Percentiles rank a stretch among this genome's conserved stretches.
Evolutionary conservation across 2,797 vertebrate genomes (phyloP).

Genomic region (Catostomus latipinnis): DNA sequence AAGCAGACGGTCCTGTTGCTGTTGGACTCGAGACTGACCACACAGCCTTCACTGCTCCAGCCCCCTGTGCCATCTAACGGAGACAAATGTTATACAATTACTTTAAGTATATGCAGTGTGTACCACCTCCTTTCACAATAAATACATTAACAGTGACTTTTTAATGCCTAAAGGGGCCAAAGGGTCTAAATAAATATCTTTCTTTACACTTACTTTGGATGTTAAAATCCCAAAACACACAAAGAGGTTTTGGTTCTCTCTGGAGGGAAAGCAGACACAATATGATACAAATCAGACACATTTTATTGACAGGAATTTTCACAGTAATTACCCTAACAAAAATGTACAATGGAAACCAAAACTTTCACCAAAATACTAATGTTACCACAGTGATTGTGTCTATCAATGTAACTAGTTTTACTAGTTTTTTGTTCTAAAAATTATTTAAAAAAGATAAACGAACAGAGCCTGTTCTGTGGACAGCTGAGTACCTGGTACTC

Average conservation of each 20-base stretch:
- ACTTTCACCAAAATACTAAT: neutral
- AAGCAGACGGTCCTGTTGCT: constrained; percentile 85
- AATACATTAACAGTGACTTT: neutral
- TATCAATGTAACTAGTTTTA: neutral
- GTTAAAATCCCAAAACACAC: constrained; percentile 94
- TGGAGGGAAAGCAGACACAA: constrained; percentile 58
- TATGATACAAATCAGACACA: constrained; percentile 3
- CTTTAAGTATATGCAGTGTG: neutral
- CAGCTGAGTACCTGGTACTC: constrained; percentile 75
- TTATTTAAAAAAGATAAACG: no score
- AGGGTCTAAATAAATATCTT: constrained; percentile 1
- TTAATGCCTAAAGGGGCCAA: constrained; percentile 3
- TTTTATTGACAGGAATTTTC: neutral
- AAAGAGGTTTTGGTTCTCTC: constrained; percentile 76
- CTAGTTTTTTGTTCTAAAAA: no score
- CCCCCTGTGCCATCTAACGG: constrained; percentile 84
- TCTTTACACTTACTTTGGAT: constrained; percentile 82
- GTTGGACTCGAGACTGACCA: constrained; percentile 71
- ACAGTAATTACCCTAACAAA: no score
- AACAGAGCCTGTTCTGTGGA: neutral
- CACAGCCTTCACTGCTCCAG: constrained; percentile 87
- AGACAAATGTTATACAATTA: constrained; percentile 53
- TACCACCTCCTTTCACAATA: neutral
- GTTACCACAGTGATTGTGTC: neutral
- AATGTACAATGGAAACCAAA: neutral